A percentile compares a stretch with the other conserved stretches of the same genome.
These are phyloP conservation scores for Cacatua alba DNA, from an alignment of 2,113 vertebrate species.

Conservation along the genomic window DNA sequence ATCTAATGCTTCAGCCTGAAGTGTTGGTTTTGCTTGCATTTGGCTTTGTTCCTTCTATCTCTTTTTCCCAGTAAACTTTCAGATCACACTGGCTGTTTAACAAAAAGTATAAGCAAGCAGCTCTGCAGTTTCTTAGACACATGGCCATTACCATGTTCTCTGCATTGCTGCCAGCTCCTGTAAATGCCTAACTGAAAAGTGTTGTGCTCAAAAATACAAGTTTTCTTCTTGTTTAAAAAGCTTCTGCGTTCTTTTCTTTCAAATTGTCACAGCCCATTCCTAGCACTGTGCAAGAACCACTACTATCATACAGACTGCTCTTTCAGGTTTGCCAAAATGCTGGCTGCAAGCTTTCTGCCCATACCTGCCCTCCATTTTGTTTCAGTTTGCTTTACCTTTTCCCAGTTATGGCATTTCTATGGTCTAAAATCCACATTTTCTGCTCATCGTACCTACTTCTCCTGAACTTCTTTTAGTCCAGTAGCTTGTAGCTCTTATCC, in stretches of 20 bases:
- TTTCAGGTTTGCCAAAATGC: background rate
- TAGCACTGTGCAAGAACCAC: background rate
- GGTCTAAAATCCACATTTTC: background rate
- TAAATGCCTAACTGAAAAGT: background rate
- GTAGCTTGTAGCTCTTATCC: background rate
- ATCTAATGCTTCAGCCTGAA: background rate
- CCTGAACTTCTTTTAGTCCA: background rate
- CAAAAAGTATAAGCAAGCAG: background rate
- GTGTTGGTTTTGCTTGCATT: background rate
- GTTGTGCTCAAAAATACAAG: background rate
- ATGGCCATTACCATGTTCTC: background rate
- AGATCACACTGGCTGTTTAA: background rate
- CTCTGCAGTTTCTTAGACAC: background rate
- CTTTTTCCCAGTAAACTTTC: background rate
- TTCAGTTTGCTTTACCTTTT: background rate
- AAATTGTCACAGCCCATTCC: background rate
- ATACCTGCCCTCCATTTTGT: background rate
- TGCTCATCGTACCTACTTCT: background rate
- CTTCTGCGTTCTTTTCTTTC: background rate
- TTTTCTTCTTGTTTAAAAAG: background rate
- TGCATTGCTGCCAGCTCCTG: background rate
- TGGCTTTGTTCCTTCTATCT: background rate
- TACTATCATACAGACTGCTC: background rate
- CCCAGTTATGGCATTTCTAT: background rate
- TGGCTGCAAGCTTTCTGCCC: background rate